Evolutionary conservation across 2,797 vertebrate genomes (phyloP).

Genomic region (Xenentodon cancila): DNA sequence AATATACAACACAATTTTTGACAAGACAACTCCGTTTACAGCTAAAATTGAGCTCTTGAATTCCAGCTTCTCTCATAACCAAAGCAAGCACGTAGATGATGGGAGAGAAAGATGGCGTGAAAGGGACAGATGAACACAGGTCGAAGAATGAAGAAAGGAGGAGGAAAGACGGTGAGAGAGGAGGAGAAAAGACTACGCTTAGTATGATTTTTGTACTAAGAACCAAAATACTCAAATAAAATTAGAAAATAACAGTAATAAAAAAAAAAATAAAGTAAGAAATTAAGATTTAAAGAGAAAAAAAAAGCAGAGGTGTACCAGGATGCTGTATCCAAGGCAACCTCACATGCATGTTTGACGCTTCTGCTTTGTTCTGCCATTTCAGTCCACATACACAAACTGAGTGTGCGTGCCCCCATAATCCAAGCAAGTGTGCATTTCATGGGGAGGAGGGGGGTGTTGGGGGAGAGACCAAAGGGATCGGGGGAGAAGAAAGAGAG

Average conservation of each 20-base stretch:
- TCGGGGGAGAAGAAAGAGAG: constrained; percentile 12
- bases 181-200: constrained; percentile 69
- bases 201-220: constrained; percentile 80
- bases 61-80: constrained; percentile 84
- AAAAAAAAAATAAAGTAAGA: constrained; percentile 66
- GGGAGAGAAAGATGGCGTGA: constrained; percentile 64
- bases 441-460: constrained; percentile 46
- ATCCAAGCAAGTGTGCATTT: constrained; percentile 72
- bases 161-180: constrained; percentile 24
- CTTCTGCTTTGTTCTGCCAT: constrained; percentile 70
- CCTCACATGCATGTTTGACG: constrained; percentile 82
- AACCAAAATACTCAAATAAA: constrained; percentile 81
- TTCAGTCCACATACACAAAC: constrained; percentile 77
- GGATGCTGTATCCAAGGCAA: constrained; percentile 73
- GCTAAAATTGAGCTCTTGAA: constrained; percentile 83
- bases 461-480: constrained; percentile 6
- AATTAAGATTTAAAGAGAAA: constrained; percentile 73
- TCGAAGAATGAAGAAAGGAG: constrained; percentile 61
- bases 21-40: constrained; percentile 85
- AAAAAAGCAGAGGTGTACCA: constrained; percentile 69
- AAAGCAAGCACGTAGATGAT: constrained; percentile 81
- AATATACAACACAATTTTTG: constrained; percentile 88
- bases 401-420: constrained; percentile 61
- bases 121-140: constrained; percentile 62
- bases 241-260: constrained; percentile 79